Evolutionary conservation across 2,888 invertebrate genomes (phyloP).

Genomic region (Cosmia trapezina): DNA sequence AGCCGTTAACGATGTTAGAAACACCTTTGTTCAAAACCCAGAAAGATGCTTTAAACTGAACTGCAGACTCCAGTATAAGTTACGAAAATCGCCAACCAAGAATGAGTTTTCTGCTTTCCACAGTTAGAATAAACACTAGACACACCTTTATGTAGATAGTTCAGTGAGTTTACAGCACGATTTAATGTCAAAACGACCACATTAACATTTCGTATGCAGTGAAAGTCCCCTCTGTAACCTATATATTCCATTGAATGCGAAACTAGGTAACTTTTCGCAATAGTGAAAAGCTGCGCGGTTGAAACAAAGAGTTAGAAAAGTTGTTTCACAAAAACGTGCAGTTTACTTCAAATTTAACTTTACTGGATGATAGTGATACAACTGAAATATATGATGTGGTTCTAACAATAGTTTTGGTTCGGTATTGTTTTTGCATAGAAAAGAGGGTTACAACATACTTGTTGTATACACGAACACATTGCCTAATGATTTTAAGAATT

Average conservation of each 20-base stretch:
- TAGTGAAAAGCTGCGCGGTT: conserved; percentile 48
- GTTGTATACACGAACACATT: neutral
- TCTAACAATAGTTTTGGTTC: neutral
- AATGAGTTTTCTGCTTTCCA: conserved; percentile 15
- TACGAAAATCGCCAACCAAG: conserved; percentile 9
- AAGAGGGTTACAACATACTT: neutral
- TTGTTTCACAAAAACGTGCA: conserved; percentile 37
- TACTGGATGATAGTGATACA: neutral
- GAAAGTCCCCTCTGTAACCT: conserved; percentile 61
- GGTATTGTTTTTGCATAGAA: neutral
- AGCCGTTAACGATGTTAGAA: neutral
- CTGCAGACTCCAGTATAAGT: neutral
- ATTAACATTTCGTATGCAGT: conserved; percentile 62
- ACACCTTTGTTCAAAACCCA: neutral
- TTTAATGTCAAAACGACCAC: conserved; percentile 63
- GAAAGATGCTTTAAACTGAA: conserved; percentile 9
- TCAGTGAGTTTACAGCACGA: conserved; percentile 56
- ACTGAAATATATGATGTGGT: conserved; percentile 1
- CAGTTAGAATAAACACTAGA: conserved; percentile 39
- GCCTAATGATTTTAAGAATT: neutral
- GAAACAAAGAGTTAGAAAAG: conserved; percentile 42
- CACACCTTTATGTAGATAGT: conserved; percentile 51
- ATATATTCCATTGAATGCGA: conserved; percentile 60
- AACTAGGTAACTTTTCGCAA: conserved; percentile 57
- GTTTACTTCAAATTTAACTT: conserved; percentile 43